A percentile compares a stretch with the other conserved stretches of the same genome.
These are phyloP conservation scores for Tiliacea aurago DNA, from an alignment of 2,888 invertebrate species.

Conservation along the genomic window DNA sequence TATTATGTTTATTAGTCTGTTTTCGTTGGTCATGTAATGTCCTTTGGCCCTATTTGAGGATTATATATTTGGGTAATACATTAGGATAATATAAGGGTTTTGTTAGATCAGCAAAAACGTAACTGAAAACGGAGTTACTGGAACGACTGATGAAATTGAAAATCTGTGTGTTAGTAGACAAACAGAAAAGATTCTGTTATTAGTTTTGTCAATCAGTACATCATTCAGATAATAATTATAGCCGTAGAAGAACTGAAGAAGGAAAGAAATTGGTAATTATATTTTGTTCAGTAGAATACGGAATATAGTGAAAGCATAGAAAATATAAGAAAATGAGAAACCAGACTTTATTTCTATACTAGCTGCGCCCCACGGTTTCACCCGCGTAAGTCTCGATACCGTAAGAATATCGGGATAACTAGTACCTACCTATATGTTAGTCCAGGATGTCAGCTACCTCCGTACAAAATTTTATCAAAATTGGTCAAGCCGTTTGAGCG, in stretches of 20 bases:
- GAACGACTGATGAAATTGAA: slow-evolving; percentile 21
- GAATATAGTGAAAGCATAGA: too few relatives aligned
- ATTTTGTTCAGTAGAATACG: not conserved
- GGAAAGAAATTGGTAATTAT: fast-evolving
- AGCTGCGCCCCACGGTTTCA: too few relatives aligned
- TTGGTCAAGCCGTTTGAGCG: too few relatives aligned
- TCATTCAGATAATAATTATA: too few relatives aligned
- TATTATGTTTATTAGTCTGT: slow-evolving; percentile 66
- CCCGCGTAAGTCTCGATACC: too few relatives aligned
- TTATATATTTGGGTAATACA: slow-evolving; percentile 49
- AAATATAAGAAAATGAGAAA: not conserved
- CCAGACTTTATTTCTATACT: not conserved
- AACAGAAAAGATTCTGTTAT: not conserved
- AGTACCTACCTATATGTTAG: too few relatives aligned
- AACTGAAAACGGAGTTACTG: slow-evolving; percentile 8
- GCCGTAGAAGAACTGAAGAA: fast-evolving
- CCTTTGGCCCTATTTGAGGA: slow-evolving; percentile 42
- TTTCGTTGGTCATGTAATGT: slow-evolving; percentile 58
- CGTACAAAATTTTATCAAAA: too few relatives aligned
- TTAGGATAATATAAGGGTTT: slow-evolving; percentile 48
- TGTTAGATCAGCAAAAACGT: slow-evolving; percentile 42
- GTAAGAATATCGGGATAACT: too few relatives aligned
- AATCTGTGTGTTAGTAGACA: slow-evolving; percentile 12
- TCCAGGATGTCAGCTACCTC: too few relatives aligned
- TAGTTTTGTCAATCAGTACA: not conserved